phyloP scores from a whole-genome alignment of 2,888 invertebrate species.

The Neria commutata region DNA sequence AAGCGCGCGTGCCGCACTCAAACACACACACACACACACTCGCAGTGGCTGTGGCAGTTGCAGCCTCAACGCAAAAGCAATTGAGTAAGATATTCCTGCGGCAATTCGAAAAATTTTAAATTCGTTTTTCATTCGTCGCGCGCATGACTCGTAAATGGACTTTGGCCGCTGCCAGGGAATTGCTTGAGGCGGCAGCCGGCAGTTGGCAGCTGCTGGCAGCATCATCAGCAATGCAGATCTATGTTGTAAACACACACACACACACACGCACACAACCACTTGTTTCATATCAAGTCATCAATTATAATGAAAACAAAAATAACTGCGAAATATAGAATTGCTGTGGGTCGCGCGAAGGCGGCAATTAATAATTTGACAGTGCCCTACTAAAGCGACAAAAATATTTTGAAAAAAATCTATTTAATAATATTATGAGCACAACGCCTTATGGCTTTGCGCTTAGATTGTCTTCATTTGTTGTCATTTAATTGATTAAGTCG shows the following conservation, averaged over 20 bases:
- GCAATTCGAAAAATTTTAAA: background rate
- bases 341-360: background rate
- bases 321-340: background rate
- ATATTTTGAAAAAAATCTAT: too few species aligned
- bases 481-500: too few species aligned
- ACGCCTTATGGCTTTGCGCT: too few species aligned
- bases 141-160: conserved; percentile 21
- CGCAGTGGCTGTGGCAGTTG: background rate
- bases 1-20: too few species aligned
- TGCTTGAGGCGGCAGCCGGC: background rate
- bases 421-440: too few species aligned
- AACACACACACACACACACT: background rate
- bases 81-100: background rate
- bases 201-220: too few species aligned
- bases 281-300: background rate
- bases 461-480: too few species aligned
- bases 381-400: too few species aligned
- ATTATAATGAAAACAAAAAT: background rate
- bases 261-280: background rate
- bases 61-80: background rate
- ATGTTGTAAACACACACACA: too few species aligned
- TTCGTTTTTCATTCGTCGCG: conserved; percentile 2
- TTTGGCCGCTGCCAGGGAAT: conserved; percentile 4
- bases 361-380: too few species aligned
- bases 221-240: too few species aligned